Evolutionary conservation across 2,113 vertebrate species (phyloP).

Genomic region (Chaetura pelagica): DNA sequence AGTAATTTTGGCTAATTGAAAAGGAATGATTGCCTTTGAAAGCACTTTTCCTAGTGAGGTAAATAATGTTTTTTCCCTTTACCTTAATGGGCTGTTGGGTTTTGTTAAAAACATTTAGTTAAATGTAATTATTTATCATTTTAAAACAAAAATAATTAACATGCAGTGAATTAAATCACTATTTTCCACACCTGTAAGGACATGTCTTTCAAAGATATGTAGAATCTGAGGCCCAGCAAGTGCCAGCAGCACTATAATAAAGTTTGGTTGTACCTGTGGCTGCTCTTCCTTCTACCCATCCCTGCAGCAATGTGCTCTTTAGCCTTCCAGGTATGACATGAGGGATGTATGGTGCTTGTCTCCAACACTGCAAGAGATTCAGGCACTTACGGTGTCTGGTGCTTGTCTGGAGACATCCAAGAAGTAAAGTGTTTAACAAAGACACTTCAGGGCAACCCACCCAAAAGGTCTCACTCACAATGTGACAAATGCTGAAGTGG

Average conservation of each 20-base stretch:
- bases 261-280: neutral
- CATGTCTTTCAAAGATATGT: neutral
- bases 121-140: neutral
- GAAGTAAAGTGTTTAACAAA: too few species aligned
- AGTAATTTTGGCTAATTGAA: conserved; percentile 41
- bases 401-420: too few species aligned
- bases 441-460: too few species aligned
- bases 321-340: too few species aligned
- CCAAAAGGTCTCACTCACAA: too few species aligned
- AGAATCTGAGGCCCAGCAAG: neutral
- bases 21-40: conserved; percentile 30
- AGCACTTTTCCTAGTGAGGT: neutral
- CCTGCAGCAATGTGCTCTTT: neutral
- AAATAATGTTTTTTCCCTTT: neutral
- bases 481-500: too few species aligned
- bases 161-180: neutral
- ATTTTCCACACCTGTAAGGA: neutral
- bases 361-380: too few species aligned
- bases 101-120: neutral
- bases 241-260: neutral
- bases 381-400: too few species aligned
- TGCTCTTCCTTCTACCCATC: neutral
- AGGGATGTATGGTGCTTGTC: too few species aligned
- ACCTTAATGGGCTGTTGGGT: neutral
- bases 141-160: neutral